phyloP scores from a whole-genome alignment of 1,140 invertebrate species.

The Venturia canescens region DNA sequence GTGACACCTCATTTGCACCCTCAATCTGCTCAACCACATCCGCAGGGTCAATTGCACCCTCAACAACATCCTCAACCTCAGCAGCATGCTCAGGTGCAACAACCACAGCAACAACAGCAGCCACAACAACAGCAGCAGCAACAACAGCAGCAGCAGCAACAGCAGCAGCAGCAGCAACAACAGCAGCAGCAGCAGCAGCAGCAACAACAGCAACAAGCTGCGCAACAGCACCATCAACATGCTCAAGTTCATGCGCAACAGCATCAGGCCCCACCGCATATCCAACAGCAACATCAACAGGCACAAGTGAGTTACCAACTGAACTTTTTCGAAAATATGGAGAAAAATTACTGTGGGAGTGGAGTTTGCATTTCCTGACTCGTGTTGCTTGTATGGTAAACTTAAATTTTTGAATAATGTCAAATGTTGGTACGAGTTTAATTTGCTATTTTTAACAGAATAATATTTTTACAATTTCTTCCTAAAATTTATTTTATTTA shows the following conservation, averaged over 20 bases:
- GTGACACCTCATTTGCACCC: slow-evolving; percentile 50
- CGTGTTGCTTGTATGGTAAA: no score
- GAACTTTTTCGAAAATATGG: background rate
- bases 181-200: slow-evolving; percentile 43
- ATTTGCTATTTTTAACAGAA: no score
- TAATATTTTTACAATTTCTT: no score
- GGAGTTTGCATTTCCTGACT: no score
- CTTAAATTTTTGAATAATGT: no score
- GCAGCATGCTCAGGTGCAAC: slow-evolving; percentile 37
- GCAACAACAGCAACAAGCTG: slow-evolving; percentile 43
- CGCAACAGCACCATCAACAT: slow-evolving; percentile 43
- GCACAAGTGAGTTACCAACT: background rate
- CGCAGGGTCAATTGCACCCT: slow-evolving; percentile 33
- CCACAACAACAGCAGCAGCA: slow-evolving; percentile 49
- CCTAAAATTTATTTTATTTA: no score
- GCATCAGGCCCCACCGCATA: slow-evolving; percentile 32
- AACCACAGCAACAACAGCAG: slow-evolving; percentile 40
- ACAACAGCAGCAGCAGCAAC: slow-evolving; percentile 4
- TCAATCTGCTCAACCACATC: slow-evolving; percentile 53
- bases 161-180: slow-evolving; percentile 37
- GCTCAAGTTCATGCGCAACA: slow-evolving; percentile 11
- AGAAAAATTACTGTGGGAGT: background rate
- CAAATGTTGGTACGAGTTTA: no score
- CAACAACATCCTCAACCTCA: slow-evolving; percentile 34
- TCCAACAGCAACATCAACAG: slow-evolving; percentile 49